Evolutionary conservation across 2,888 invertebrate species (phyloP).

Genomic region (Peribatodes rhomboidaria): DNA sequence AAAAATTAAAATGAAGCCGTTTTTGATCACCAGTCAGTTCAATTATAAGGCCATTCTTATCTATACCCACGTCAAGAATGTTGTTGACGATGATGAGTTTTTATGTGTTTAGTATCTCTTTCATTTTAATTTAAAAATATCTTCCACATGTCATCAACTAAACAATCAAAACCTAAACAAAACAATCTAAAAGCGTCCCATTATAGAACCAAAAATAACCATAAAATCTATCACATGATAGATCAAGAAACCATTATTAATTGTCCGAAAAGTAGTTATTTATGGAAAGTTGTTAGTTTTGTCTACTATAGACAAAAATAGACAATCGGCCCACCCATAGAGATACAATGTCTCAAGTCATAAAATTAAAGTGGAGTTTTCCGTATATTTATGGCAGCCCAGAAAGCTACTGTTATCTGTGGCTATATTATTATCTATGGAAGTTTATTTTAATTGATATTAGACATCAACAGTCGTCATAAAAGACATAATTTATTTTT

Average conservation of each 20-base stretch:
- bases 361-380: slow-evolving; percentile 70
- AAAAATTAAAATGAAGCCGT: no score
- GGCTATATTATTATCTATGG: slow-evolving; percentile 49
- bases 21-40: no score
- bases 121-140: neutral
- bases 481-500: slow-evolving; percentile 51
- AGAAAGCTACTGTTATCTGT: slow-evolving; percentile 65
- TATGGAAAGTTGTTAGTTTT: slow-evolving; percentile 74
- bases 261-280: slow-evolving; percentile 82
- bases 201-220: slow-evolving; percentile 55
- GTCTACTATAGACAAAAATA: slow-evolving; percentile 72
- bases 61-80: no score
- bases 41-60: no score
- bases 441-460: slow-evolving; percentile 59
- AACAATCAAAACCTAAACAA: slow-evolving; percentile 31
- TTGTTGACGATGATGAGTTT: neutral
- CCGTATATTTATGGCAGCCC: slow-evolving; percentile 63
- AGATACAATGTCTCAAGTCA: slow-evolving; percentile 67
- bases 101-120: neutral
- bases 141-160: slow-evolving; percentile 3
- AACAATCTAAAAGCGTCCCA: slow-evolving; percentile 44
- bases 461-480: slow-evolving; percentile 47
- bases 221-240: slow-evolving; percentile 68
- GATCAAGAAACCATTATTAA: slow-evolving; percentile 79
- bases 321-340: slow-evolving; percentile 78